A percentile compares a stretch with the other conserved stretches of the same genome.
phyloP scores from a whole-genome alignment of 2,888 invertebrate genomes.

The Lepidochrysops patricia region DNA sequence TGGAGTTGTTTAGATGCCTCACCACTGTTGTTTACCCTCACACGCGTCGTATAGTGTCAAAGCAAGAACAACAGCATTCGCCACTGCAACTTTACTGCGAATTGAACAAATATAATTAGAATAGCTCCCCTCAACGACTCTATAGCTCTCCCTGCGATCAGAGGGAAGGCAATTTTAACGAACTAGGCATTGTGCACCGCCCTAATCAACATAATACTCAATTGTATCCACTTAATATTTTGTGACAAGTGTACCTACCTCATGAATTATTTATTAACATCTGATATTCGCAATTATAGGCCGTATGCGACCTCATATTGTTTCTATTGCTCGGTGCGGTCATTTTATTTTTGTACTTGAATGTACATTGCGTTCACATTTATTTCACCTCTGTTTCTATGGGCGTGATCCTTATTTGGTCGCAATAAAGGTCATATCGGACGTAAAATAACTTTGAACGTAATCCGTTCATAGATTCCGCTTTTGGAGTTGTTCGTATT shows the following conservation, averaged over 20 bases:
- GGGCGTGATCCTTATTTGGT: no score
- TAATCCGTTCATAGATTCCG: background rate
- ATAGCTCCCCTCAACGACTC: background rate
- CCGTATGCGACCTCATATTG: slow-evolving; percentile 6
- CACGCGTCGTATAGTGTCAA: no score
- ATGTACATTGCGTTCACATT: no score
- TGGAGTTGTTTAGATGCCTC: no score
- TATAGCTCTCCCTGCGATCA: slow-evolving; percentile 9
- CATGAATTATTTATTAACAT: slow-evolving; percentile 19
- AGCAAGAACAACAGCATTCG: no score
- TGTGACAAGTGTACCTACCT: slow-evolving; percentile 49
- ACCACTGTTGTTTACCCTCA: no score
- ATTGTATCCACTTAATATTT: slow-evolving; percentile 54
- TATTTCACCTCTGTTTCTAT: no score
- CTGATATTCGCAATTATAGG: background rate
- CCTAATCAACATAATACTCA: slow-evolving; percentile 60
- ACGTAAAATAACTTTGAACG: no score
- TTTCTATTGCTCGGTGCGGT: background rate
- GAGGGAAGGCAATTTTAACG: slow-evolving; percentile 47
- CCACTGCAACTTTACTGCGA: no score
- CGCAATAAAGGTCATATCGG: no score
- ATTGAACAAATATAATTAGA: no score
- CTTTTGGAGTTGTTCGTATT: background rate
- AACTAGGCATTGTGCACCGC: slow-evolving; percentile 51
- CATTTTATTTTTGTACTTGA: background rate